Base-by-base conservation (phyloP, 92 coral and sea anemone species). In the Meandrina meandrites region DNA sequence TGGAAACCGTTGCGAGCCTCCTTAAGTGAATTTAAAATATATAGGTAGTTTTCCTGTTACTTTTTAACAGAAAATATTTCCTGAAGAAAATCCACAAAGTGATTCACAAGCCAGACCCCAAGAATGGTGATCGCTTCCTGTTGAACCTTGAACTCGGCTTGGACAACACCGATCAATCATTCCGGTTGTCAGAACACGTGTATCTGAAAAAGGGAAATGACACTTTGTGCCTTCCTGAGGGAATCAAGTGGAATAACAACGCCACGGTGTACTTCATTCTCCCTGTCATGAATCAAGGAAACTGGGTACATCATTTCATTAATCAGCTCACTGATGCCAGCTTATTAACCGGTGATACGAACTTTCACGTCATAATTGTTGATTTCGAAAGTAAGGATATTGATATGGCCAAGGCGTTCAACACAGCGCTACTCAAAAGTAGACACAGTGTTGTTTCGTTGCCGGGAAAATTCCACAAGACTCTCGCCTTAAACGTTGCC, bases 371-470 rank as follows among this genome's bases (percentile, higher is more conserved):
- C 37, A 76, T 88, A 81, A 80, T 88, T 50, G 79, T 76, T 35
- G 91, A 88, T 71, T 88, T 88, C 76, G 84, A 82, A 75, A 88
- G 91, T 68, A 56, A 64, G 11, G 91, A 88, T 57, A 80, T 83
- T 15, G 84, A 88, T 36, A 60, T 88, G 62, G 79, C 8, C n/a
- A 68, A 88, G 48, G 72, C 58, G 78, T 27, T 88, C 34, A 66
- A 83, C 66, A 82, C 50, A 48, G 35, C 87, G 27, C 81, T 85
- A 37, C 69, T 88, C 37, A 62, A 76, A 32, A 83, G 60, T 18
- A 87, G 74, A 31, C 77, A 73, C 40, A 79, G 62, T 32, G n/a
- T 87, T 58, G 51, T 87, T 51, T 62, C 62, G 19, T 77, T 47
- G 57, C 54, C 84, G 56, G 91, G 91, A 1, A 48, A 69, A 32